Evolutionary conservation across 2,113 vertebrate genomes (phyloP), one percentile per base, ranked within the genome.

Genomic region (Phaethornis superciliosus): DNA sequence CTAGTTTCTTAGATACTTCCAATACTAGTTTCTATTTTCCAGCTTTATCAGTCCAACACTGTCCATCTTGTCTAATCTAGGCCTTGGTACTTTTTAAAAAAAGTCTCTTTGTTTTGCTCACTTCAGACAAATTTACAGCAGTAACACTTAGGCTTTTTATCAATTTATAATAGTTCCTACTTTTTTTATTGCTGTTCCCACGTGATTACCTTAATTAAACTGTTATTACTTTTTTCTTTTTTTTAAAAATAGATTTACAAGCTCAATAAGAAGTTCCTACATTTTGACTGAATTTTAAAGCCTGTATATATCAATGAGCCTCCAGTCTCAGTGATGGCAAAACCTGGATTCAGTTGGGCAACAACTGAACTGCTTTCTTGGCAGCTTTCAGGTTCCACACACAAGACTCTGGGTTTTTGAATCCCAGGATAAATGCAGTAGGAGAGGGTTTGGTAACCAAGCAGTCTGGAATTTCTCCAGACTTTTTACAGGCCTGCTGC

Each of bases 271-370:
- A 78, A n/a, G 12, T 28, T 87, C 22, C 22, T 28, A 5, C 2
- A 2, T 94, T 90, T 81, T 90, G 12, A n/a, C 28, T 72, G 35
- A 69, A 69, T 60, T 95, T 94, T 69, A 87, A 78, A 72, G 49
- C 52, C 62, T 79, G 7, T 55, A 6, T 54, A 42, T 7, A 56
- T 65, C 82, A 70, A 0, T 30, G 33, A 83, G 6, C 32, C 83
- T 77, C 28, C 17, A 80, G 17, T 68, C 37, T 68, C 55, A 60
- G 4, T 52, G 46, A 75, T 58, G 10, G 18, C 56, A 58, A 93
- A 68, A 13, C 27, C 9, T 37, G 5, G 17, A 72, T 87, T 89
- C 55, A 69, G 35, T 37, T 91, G 24, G 26, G 58, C 56, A 84
- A 35, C 33, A 91, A 40, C 9, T 56, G 52, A 74, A 77, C 52